phyloP scores from a whole-genome alignment of 2,797 vertebrate genomes.

The Lacerta agilis region DNA sequence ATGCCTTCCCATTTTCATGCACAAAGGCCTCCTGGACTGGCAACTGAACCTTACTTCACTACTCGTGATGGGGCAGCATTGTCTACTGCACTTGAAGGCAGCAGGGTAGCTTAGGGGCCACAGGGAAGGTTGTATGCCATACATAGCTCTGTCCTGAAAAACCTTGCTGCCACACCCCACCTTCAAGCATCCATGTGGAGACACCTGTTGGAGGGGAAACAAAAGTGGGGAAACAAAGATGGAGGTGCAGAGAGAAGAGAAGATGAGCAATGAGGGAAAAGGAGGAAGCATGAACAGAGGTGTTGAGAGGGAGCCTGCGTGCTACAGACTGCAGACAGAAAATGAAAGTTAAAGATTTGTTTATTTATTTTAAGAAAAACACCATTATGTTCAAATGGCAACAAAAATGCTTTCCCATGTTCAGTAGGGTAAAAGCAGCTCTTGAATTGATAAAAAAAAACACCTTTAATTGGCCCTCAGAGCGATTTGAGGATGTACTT shows the following conservation, averaged over 20 bases:
- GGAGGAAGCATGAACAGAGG: too few species aligned
- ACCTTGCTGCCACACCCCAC: too few species aligned
- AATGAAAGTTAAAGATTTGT: neutral
- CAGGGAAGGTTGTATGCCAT: too few species aligned
- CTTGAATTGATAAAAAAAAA: neutral
- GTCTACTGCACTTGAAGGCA: too few species aligned
- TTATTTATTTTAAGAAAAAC: neutral
- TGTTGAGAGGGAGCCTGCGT: neutral
- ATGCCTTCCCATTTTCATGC: too few species aligned
- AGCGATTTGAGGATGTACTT: neutral
- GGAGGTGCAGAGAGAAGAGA: neutral
- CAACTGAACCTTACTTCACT: too few species aligned
- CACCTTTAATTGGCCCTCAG: neutral
- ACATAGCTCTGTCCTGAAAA: too few species aligned
- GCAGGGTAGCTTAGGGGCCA: too few species aligned
- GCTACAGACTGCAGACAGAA: neutral
- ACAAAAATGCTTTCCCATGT: neutral
- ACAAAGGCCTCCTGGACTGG: too few species aligned
- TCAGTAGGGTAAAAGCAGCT: neutral
- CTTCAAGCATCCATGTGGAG: too few species aligned
- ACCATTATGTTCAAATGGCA: neutral
- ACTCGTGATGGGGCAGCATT: too few species aligned
- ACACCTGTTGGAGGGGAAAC: neutral
- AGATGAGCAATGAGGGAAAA: neutral
- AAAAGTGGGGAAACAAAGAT: neutral